Evolutionary conservation across 2,797 vertebrate species (phyloP).

Genomic region (Picus viridis): DNA sequence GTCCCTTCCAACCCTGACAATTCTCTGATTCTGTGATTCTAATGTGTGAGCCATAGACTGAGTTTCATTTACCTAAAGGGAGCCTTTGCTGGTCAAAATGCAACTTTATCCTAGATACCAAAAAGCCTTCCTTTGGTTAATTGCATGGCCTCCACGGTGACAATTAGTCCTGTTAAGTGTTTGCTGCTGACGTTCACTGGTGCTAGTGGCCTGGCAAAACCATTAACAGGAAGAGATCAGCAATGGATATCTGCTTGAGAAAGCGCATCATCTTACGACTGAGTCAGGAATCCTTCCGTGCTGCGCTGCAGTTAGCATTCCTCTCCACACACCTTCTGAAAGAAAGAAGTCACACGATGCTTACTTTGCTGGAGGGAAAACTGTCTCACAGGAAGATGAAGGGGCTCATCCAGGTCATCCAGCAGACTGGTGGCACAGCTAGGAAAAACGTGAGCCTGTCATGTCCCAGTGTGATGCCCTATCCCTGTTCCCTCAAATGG

Average conservation of each 20-base stretch:
- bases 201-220: neutral
- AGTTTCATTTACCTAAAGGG: neutral
- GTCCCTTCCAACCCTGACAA: too few species aligned
- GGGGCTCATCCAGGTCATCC: neutral
- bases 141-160: accelerated
- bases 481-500: neutral
- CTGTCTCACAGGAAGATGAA: neutral
- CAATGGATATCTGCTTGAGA: accelerated
- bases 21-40: neutral
- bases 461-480: neutral
- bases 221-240: neutral
- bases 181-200: neutral
- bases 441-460: neutral
- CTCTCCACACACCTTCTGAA: neutral
- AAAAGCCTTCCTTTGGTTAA: neutral
- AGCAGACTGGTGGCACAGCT: neutral
- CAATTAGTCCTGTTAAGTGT: neutral
- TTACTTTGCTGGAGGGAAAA: neutral
- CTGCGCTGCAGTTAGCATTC: neutral
- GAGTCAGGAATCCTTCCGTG: neutral
- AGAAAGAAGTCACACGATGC: neutral
- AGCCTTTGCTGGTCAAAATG: neutral
- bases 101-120: accelerated
- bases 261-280: neutral
- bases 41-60: neutral